Evolutionary conservation across 2,113 vertebrate species (phyloP), one percentile per base, ranked within the genome.

Genomic region (Todiramphus saurophagus): DNA sequence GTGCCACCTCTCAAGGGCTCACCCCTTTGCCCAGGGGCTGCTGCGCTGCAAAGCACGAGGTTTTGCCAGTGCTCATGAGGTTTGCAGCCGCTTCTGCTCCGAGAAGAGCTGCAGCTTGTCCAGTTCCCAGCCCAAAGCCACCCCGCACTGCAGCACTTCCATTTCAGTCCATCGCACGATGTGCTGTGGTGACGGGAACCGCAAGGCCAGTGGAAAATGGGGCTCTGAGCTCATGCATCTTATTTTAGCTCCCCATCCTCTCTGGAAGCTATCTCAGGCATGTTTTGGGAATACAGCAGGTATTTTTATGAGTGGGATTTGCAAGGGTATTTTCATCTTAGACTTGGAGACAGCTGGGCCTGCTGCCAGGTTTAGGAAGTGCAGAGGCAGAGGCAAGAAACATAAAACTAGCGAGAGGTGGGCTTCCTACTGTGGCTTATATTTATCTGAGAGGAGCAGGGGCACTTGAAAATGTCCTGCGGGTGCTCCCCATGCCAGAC

Each of bases 261-360:
- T 97, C 86, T 94, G 96, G 97, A 98, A 98, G 98, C 97, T 98
- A 98, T 98, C 97, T 95, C 93, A 97, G 95, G 97, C 97, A 98
- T 97, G 97, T 92, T 73, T 96, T 64, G 96, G 96, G 96, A 97
- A 97, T 96, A 97, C 97, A 97, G 94, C 96, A 96, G 94, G 94
- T 93, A 94, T 97, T 98, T 98, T 98, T 96, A 97, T 94, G 84
- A 97, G 95, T 83, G 77, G 95, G 97, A 98, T 98, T 97, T 98
- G 95, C 96, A 93, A 62, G 92, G 84, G 96, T 98, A 98, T 98
- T 98, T 98, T 98, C 97, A 97, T 97, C 95, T 91, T 85, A n/a
- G 67, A 46, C 81, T 91, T 90, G 92, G 95, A 96, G 93, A 94
- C 94, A 87, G 92, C 74, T 82, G 88, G 96, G 91, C 68, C 90